These are phyloP conservation scores for Porphyrio hochstetteri DNA, from an alignment of 2,113 vertebrate genomes.

Conservation along the genomic window DNA sequence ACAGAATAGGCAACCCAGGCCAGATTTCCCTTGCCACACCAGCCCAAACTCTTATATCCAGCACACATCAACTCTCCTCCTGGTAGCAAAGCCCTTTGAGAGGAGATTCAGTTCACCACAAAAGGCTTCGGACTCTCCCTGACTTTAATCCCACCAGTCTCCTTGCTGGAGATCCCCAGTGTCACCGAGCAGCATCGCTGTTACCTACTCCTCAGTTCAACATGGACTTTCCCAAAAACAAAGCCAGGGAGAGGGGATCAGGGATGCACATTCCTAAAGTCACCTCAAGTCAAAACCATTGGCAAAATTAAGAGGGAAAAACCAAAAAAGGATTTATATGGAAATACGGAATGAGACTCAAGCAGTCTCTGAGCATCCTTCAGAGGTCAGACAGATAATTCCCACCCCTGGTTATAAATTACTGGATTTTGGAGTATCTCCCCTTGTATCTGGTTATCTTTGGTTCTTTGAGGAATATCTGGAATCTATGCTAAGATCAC, in stretches of 20 bases:
- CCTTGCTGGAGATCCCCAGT: not conserved
- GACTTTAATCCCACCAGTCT: not conserved
- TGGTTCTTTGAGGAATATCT: not conserved
- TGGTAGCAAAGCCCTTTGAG: not conserved
- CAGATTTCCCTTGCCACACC: not conserved
- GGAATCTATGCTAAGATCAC: not conserved
- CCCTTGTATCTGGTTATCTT: no score
- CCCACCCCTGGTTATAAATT: not conserved
- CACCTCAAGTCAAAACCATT: not conserved
- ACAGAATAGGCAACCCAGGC: not conserved
- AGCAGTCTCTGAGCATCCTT: not conserved
- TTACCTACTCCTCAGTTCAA: not conserved
- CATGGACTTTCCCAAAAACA: not conserved
- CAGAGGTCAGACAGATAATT: not conserved
- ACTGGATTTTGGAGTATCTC: not conserved
- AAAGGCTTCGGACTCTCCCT: not conserved
- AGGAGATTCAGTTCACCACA: not conserved
- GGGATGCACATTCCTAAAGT: not conserved
- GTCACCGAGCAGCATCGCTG: not conserved
- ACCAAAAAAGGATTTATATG: not conserved
- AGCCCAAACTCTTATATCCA: not conserved
- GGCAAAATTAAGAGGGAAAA: not conserved
- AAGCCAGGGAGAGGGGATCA: not conserved
- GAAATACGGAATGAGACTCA: not conserved
- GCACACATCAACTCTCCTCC: not conserved